Evolutionary conservation across 2,797 vertebrate species (phyloP).

Genomic region (Scomberomorus guttatus): DNA sequence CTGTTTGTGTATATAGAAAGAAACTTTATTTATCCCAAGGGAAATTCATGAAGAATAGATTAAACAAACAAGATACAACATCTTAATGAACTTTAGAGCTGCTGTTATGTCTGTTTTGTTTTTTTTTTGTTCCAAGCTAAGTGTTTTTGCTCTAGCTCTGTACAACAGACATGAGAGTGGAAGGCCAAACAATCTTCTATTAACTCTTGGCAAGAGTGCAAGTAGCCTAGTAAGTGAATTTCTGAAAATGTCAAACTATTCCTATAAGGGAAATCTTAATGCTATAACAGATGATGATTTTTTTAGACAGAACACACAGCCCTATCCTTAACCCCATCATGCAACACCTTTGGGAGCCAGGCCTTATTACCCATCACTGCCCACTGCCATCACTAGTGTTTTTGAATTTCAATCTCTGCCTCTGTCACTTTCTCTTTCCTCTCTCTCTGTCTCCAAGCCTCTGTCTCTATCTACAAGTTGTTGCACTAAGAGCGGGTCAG

Average conservation of each 20-base stretch:
- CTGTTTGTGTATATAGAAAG: too few relatives aligned
- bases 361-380: not conserved
- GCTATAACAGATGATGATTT: not conserved
- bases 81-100: not conserved
- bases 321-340: not conserved
- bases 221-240: not conserved
- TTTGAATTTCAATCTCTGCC: not conserved
- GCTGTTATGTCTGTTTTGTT: too few relatives aligned
- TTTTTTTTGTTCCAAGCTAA: not conserved
- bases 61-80: too few relatives aligned
- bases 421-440: not conserved
- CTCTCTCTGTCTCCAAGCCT: not conserved
- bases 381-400: too few relatives aligned
- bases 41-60: too few relatives aligned
- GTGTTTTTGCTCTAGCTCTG: not conserved
- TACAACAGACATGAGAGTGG: not conserved
- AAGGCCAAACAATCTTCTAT: not conserved
- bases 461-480: slow-evolving; percentile 1
- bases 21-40: too few relatives aligned
- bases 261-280: not conserved
- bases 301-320: not conserved
- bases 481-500: slow-evolving; percentile 29
- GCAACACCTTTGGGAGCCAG: not conserved
- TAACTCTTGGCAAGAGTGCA: not conserved
- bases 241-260: not conserved